Evolutionary conservation across 2,888 invertebrate species (phyloP), one percentile per base, ranked within the genome.

Genomic region (Tolmerus cingulatus): DNA sequence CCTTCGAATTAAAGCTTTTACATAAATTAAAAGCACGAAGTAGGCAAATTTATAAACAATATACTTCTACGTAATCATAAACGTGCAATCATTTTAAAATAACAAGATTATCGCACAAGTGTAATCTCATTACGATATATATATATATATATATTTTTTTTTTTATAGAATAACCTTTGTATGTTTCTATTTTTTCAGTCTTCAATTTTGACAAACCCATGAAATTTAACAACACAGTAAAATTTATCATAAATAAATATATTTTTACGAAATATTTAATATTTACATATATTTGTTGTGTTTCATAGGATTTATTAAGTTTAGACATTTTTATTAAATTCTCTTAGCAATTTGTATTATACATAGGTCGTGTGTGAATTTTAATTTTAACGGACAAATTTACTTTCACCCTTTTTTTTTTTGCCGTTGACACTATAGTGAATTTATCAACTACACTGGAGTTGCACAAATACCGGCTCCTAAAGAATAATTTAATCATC

Each of bases 231-330:
- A 66, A 66, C 23, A 57, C 51, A 30, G 8, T 30, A 77, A 86
- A 86, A 46, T 77, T 55, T 78, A 55, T 12, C 46, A 66, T 34
- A 74, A 37, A 55, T n/a, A 74, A 86, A 34, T 85, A 85, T 74
- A 85, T 74, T 74, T 74, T 74, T 74, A 85, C 43, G 40, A 85
- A 46, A 74, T 85, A 74, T 85, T 85, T 74, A 74, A 85, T 85
- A 85, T 85, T 85, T 85, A 74, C 74, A 74, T 46, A 23, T 79
- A 30, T 40, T 87, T 87, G 87, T 87, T 87, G 87, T 87, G 87
- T 87, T 87, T 87, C 55, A 87, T 81, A 87, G 87, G 79, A 87
- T 87, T 87, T 87, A 87, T 87, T 87, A 87, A 86, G 86, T 87
- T 87, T 66, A 87, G 57, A 66, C 57, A 66, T 82, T 82, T 57